Conservation (phyloP, 2,888 invertebrate species). For the Machimus rusticus region DNA sequence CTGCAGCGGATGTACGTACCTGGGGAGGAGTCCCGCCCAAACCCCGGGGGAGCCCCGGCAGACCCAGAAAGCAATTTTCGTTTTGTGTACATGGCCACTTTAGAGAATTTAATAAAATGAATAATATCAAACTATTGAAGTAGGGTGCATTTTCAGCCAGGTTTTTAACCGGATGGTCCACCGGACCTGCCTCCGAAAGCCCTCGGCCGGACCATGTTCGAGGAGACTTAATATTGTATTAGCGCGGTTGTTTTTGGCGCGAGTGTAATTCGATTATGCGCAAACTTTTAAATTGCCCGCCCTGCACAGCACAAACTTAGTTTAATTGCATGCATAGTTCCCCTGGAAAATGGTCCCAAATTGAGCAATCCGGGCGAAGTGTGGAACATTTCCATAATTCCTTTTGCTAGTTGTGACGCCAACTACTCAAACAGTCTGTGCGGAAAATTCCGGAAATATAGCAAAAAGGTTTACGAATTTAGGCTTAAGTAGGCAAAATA, state of each 20-base stretch:
- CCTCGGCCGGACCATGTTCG: neutral
- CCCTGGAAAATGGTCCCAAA: neutral
- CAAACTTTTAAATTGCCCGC: neutral
- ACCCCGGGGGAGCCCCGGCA: neutral
- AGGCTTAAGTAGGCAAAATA: neutral
- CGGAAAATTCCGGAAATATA: neutral
- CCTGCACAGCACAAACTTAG: neutral
- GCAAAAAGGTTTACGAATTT: neutral
- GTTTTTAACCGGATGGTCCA: neutral
- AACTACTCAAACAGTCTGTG: neutral
- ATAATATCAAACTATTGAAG: neutral
- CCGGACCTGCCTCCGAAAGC: neutral
- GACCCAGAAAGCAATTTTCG: slow-evolving; percentile 9
- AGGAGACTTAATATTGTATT: neutral
- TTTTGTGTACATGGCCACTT: slow-evolving; percentile 24
- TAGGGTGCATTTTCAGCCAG: neutral
- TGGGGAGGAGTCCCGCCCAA: neutral
- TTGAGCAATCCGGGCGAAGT: neutral
- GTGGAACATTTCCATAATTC: neutral
- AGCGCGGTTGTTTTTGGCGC: neutral
- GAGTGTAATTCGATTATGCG: neutral
- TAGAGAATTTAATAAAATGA: slow-evolving; percentile 3
- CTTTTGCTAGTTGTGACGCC: neutral
- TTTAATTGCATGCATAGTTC: neutral
- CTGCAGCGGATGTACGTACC: slow-evolving; percentile 3